Evolutionary conservation across 1,140 invertebrate genomes (phyloP), one percentile per base, ranked within the genome.

Genomic region (Nephila pilipes): DNA sequence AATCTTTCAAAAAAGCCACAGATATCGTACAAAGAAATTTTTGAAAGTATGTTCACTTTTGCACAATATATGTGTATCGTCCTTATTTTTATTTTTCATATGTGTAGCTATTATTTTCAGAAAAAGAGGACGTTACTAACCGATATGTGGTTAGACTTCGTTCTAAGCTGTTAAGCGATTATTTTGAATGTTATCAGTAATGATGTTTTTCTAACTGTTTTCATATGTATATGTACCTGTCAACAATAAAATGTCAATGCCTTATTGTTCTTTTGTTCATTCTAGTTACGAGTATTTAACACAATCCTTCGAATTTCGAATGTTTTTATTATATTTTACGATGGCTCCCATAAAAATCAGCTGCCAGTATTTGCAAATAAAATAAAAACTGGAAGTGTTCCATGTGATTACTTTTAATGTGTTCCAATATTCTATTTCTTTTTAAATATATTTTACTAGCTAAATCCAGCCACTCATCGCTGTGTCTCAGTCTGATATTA

Each of bases 161-260:
- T 65, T 60, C 29, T 38, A n/a, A 38, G 36, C 36, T 88, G n/a
- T 46, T 88, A 36, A 65, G 10, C 32, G 18, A 32, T 32, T 75
- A 29, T n/a, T 65, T 69, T 58, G n/a, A 60, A 20, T 65, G 29
- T 25, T 60, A 38, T 81, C 29, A 38, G 25, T 60, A 88, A 65
- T 65, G 63, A 65, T 88, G 85, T 65, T 88, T 87, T 88, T 88
- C 85, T 88, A 88, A 88, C 85, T 88, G 85, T 88, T 88, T 88
- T 88, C 85, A 88, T 88, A 57, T 65, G 85, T 88, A 88, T 88
- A 57, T 65, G 85, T 88, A 88, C 18, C 65, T 38, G 36, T 88
- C 32, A 25, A 69, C 29, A 88, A 88, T 88, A 88, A 88, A 88
- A 63, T 75, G 22, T 88, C 85, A 88, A 60, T 69, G 85, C 85